phyloP scores from a whole-genome alignment of 2,888 invertebrate species.

The Aquatica leii region DNA sequence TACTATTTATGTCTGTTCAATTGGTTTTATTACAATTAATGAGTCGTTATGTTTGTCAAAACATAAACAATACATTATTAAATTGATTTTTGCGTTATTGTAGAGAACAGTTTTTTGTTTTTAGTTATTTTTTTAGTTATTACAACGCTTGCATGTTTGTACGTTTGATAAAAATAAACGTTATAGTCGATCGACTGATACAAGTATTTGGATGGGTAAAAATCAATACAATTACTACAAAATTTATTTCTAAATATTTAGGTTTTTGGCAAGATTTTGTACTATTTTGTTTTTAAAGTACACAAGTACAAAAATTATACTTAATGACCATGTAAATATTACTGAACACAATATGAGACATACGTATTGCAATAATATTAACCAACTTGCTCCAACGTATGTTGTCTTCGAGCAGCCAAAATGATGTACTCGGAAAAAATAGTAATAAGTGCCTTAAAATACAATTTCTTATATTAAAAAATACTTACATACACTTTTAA shows the following conservation, averaged over 20 bases:
- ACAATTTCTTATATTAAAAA: not conserved
- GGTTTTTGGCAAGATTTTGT: constrained; percentile 19
- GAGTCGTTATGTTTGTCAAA: no score
- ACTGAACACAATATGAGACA: constrained; percentile 15
- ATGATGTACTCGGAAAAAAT: not conserved
- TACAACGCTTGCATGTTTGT: no score
- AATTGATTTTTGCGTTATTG: no score
- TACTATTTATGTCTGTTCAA: no score
- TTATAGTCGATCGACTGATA: no score
- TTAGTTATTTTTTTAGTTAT: no score
- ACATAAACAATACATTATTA: no score
- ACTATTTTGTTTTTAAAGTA: constrained; percentile 29
- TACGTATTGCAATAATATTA: constrained; percentile 15
- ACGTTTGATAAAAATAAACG: no score
- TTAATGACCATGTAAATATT: constrained; percentile 21
- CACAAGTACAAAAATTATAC: constrained; percentile 23
- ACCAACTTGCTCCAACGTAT: constrained; percentile 19
- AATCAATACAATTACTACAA: constrained; percentile 1
- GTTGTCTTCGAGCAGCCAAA: constrained; percentile 12
- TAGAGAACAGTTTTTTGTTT: no score
- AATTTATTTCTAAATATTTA: constrained; percentile 12
- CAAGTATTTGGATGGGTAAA: no score
- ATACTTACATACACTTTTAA: not conserved
- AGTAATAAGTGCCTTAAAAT: constrained; percentile 25
- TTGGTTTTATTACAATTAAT: no score